Conservation (phyloP, 2,888 invertebrate genomes). For the Mesochorus sp. region DNA sequence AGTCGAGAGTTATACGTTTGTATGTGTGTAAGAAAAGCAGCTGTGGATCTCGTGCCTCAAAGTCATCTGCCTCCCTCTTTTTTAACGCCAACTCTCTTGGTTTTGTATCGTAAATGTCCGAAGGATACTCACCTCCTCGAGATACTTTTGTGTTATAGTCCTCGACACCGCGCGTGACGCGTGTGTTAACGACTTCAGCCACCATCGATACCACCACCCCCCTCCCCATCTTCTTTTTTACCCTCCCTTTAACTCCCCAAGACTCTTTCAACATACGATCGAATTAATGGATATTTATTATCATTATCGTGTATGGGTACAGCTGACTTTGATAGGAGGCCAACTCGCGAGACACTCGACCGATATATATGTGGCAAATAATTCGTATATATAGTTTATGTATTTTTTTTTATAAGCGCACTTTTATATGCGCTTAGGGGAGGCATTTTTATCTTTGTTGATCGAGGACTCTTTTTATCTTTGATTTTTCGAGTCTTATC, state of each 20-base stretch:
- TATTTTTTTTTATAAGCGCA: not conserved
- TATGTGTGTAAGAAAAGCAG: conserved; percentile 75
- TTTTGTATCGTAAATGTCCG: too few relatives aligned
- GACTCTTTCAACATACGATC: not conserved
- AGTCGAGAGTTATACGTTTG: too few relatives aligned
- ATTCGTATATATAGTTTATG: too few relatives aligned
- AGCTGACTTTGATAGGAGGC: conserved; percentile 60
- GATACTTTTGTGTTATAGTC: too few relatives aligned
- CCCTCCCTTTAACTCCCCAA: not conserved
- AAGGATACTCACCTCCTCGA: too few relatives aligned
- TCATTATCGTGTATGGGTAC: conserved; percentile 68
- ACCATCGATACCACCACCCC: conserved; percentile 32
- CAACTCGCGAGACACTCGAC: conserved; percentile 16
- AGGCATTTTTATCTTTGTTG: not conserved
- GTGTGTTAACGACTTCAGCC: too few relatives aligned
- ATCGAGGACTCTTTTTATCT: conserved; percentile 13
- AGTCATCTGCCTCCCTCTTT: conserved; percentile 76
- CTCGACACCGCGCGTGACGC: too few relatives aligned
- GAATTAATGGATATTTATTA: conserved; percentile 81
- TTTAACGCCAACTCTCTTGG: not conserved
- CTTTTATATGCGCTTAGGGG: not conserved
- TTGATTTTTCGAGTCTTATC: not conserved
- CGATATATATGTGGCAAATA: too few relatives aligned
- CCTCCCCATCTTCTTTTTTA: conserved; percentile 34
- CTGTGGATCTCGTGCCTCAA: conserved; percentile 75